phyloP scores from a whole-genome alignment of 2,113 vertebrate genomes.

The Ictidomys tridecemlineatus region DNA sequence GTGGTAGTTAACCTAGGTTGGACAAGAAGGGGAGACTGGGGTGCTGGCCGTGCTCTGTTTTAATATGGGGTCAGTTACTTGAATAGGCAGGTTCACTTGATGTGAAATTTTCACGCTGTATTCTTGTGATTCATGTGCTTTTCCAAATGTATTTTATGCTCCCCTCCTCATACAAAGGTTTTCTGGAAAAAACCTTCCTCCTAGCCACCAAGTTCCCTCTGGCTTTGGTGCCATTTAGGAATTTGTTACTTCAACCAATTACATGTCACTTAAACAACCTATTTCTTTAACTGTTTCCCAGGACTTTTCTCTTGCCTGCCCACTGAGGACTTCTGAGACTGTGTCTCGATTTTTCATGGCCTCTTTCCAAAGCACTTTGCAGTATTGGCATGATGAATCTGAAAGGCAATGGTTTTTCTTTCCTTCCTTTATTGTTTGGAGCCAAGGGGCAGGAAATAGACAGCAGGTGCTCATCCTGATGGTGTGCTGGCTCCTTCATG shows the following conservation, averaged over 20 bases:
- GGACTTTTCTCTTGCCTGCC: not conserved
- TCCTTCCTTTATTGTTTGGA: not conserved
- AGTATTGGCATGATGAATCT: not conserved
- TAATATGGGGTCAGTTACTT: not conserved
- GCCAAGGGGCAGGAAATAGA: not conserved
- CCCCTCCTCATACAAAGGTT: not conserved
- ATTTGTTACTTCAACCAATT: not conserved
- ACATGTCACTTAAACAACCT: not conserved
- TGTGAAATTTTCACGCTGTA: not conserved
- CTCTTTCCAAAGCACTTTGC: not conserved
- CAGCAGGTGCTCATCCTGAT: accelerated
- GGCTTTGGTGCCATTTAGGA: not conserved
- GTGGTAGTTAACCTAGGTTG: no score
- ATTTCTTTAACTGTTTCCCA: not conserved
- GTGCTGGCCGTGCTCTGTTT: not conserved
- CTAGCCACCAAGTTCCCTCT: not conserved
- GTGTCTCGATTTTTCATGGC: not conserved
- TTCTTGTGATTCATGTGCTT: not conserved
- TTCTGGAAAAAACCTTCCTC: not conserved
- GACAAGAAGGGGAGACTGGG: not conserved
- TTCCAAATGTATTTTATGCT: not conserved
- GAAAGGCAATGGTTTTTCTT: not conserved
- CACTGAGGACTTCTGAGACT: not conserved
- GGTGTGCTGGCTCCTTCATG: accelerated
- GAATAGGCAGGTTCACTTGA: not conserved